Conservation (phyloP, 2,888 invertebrate species). For the Mythimna lalbum region DNA sequence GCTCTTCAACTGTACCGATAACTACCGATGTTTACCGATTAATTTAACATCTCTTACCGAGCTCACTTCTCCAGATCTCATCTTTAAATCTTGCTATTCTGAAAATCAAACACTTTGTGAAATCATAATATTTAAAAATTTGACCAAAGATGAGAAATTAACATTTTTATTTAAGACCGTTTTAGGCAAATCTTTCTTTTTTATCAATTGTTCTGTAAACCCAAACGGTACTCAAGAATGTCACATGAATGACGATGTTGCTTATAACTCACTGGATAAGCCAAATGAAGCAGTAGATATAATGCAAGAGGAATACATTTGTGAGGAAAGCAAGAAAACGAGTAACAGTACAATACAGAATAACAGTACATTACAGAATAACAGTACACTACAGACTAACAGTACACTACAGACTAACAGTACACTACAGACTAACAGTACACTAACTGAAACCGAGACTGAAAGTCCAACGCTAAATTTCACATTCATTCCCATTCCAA, state of each 20-base stretch:
- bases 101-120: slow-evolving; percentile 72
- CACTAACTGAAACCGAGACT: too few species aligned
- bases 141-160: slow-evolving; percentile 81
- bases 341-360: too few species aligned
- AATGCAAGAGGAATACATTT: slow-evolving; percentile 84
- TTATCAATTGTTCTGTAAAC: slow-evolving; percentile 83
- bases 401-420: too few species aligned
- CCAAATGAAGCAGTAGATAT: slow-evolving; percentile 73
- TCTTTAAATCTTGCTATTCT: slow-evolving; percentile 74
- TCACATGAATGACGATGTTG: slow-evolving; percentile 73
- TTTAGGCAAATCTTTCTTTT: slow-evolving; percentile 76
- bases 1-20: slow-evolving; percentile 76
- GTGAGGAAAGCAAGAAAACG: slow-evolving; percentile 72
- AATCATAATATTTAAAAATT: slow-evolving; percentile 75
- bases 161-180: slow-evolving; percentile 78
- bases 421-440: too few species aligned
- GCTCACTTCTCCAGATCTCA: slow-evolving; percentile 69
- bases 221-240: slow-evolving; percentile 80
- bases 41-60: slow-evolving; percentile 75
- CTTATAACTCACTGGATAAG: slow-evolving; percentile 76
- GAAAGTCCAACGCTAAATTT: too few species aligned
- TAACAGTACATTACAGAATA: too few species aligned
- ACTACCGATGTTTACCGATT: slow-evolving; percentile 70
- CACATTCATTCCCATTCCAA: not conserved
- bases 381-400: too few species aligned